Evolutionary conservation across 1,140 invertebrate species (phyloP).

Genomic region (Drosophila teissieri): DNA sequence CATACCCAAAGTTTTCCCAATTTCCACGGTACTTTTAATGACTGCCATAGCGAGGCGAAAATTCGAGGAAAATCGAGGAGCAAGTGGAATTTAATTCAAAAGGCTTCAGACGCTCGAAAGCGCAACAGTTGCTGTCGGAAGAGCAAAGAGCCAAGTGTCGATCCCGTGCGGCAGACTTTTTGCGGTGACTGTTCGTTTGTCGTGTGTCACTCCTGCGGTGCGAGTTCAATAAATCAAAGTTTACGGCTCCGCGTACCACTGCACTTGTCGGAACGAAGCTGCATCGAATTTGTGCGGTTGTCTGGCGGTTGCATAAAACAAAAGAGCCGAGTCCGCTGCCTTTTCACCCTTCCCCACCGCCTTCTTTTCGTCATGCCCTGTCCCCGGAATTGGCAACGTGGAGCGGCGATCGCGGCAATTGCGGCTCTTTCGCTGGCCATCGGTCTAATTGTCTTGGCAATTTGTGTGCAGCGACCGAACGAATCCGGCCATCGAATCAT

Average conservation of each 20-base stretch:
- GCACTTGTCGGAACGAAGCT: slow-evolving; percentile 23
- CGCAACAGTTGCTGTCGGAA: slow-evolving; percentile 46
- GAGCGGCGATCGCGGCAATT: slow-evolving; percentile 28
- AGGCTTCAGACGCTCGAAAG: slow-evolving; percentile 51
- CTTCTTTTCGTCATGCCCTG: slow-evolving; percentile 47
- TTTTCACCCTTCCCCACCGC: background rate
- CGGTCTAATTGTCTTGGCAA: slow-evolving; percentile 67
- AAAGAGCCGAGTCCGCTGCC: slow-evolving; percentile 10
- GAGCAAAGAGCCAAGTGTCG: slow-evolving; percentile 7
- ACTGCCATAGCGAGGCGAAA: slow-evolving; percentile 28
- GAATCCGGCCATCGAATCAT: slow-evolving; percentile 52
- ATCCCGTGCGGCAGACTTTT: slow-evolving; percentile 25
- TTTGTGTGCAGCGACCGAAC: slow-evolving; percentile 50
- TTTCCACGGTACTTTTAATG: slow-evolving; percentile 28
- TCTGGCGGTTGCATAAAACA: slow-evolving; percentile 47
- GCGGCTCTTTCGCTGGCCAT: slow-evolving; percentile 46
- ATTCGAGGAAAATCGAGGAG: slow-evolving; percentile 36
- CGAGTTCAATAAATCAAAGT: slow-evolving; percentile 70
- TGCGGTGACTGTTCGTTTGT: slow-evolving; percentile 10
- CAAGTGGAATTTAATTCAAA: slow-evolving; percentile 62
- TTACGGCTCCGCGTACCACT: slow-evolving; percentile 44
- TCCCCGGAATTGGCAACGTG: slow-evolving; percentile 38
- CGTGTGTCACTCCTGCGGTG: slow-evolving; percentile 25
- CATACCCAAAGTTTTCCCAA: background rate
- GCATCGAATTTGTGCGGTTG: slow-evolving; percentile 27